A percentile compares a stretch with the other conserved stretches of the same genome.
phyloP scores from a whole-genome alignment of 1,140 invertebrate species.

The Lordiphosa stackelbergi region DNA sequence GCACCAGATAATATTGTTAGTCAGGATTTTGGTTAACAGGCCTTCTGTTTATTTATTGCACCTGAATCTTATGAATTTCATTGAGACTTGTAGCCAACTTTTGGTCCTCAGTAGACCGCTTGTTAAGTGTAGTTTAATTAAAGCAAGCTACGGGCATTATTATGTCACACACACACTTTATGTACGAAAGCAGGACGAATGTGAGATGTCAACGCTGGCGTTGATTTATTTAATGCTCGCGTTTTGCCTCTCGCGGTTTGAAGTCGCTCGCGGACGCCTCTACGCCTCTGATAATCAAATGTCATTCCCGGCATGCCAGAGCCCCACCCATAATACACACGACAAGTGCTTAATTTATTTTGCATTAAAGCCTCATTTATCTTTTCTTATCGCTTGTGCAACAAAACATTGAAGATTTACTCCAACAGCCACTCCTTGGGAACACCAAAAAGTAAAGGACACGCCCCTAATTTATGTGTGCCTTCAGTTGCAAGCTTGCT shows the following conservation, averaged over 20 bases:
- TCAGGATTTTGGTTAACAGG: background rate
- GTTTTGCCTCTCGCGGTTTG: constrained; percentile 17
- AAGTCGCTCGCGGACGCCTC: constrained; percentile 35
- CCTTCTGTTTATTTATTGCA: constrained; percentile 1
- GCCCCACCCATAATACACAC: constrained; percentile 53
- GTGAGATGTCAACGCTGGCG: constrained; percentile 50
- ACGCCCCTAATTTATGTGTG: constrained; percentile 68
- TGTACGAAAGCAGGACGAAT: constrained; percentile 13
- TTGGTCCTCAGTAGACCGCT: constrained; percentile 11
- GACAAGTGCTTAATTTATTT: constrained; percentile 74
- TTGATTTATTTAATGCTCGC: constrained; percentile 63
- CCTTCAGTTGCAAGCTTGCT: constrained; percentile 58
- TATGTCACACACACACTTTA: constrained; percentile 32
- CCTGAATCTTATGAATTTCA: constrained; percentile 14
- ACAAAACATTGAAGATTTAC: constrained; percentile 73
- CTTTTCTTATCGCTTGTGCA: constrained; percentile 70
- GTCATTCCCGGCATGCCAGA: constrained; percentile 59
- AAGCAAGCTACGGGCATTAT: constrained; percentile 51
- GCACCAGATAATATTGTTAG: too few relatives aligned
- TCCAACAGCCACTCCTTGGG: constrained; percentile 40
- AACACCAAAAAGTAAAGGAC: constrained; percentile 11
- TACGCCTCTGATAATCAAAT: constrained; percentile 67
- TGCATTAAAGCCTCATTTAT: constrained; percentile 73
- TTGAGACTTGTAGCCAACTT: constrained; percentile 42
- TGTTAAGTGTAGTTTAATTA: constrained; percentile 56